Conservation (phyloP, 2,888 invertebrate species). For the Mythimna loreyi region DNA sequence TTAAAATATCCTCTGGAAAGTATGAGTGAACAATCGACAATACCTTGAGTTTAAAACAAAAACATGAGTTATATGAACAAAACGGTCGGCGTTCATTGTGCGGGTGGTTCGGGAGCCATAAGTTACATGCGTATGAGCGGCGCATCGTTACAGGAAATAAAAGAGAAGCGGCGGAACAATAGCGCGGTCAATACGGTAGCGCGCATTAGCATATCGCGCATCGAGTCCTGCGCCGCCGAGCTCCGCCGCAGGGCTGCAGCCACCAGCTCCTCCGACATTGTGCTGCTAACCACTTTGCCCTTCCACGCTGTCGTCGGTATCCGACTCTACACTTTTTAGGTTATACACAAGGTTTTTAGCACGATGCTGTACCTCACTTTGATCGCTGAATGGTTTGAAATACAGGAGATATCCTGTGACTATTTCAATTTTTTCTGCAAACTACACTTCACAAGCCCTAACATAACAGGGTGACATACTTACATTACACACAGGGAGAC, state of each 20-base stretch:
- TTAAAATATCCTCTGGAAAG: conserved; percentile 63
- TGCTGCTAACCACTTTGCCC: neutral
- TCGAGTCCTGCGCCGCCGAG: conserved; percentile 71
- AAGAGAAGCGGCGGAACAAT: conserved; percentile 76
- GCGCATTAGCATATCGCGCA: conserved; percentile 86
- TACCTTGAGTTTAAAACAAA: conserved; percentile 67
- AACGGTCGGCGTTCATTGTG: conserved; percentile 68
- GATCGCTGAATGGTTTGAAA: neutral
- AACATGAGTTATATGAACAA: conserved; percentile 61
- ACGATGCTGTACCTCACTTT: neutral
- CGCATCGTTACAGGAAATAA: conserved; percentile 63
- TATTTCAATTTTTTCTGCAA: no score
- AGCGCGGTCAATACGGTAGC: conserved; percentile 85
- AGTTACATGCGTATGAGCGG: conserved; percentile 78
- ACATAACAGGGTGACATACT: no score
- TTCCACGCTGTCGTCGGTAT: neutral
- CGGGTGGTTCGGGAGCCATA: conserved; percentile 74
- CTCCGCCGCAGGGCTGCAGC: conserved; percentile 50
- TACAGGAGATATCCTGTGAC: neutral
- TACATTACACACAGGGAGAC: no score
- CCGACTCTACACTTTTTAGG: neutral
- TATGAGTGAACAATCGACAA: conserved; percentile 80
- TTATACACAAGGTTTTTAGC: neutral
- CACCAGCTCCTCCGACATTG: neutral
- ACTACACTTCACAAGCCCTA: no score